Evolutionary conservation across 2,888 invertebrate genomes (phyloP), one percentile per base, ranked within the genome.

Genomic region (Cristatella mucedo): DNA sequence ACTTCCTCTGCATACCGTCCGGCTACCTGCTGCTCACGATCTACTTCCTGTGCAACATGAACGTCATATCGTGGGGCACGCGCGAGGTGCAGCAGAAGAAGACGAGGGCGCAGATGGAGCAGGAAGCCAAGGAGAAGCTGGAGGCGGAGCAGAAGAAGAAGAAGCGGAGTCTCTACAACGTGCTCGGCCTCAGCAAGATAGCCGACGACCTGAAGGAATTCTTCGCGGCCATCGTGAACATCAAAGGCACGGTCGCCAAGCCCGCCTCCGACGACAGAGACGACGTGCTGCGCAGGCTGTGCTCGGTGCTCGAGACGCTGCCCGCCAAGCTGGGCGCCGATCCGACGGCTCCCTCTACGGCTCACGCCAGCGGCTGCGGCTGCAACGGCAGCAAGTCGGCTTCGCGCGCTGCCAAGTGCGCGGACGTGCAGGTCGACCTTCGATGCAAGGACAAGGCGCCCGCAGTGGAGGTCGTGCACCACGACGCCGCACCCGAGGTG

Each of bases 31-130:
- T 91, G 57, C 72, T 91, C 41, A 80, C 86, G 44, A 79, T 91
- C 41, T 91, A 84, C 62, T 84, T 87, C 1, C 70, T 89, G 15
- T 86, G 86, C 62, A 91, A 91, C 61, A 73, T 91, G 68, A 85
- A 91, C 63, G 82, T 85, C 58, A 82, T 91, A 2, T 78, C 81
- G 1, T 91, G 91, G 91, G 91, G 91, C 3, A 91, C 89, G 0
- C 71, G 91, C 44, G 91, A 89, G 63, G 77, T 71, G 7, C 62
- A 58, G 5, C 61, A 60, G 41, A 70, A 66, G 54, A 37, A 55
- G 39, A 53, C 55, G 2, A 50, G 54, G 9, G 54, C 56, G 41
- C 53, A 58, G 45, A 44, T 85, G 82, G 68, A 77, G 79, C 64
- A 83, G 80, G 59, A 78, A 76, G 36, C 78, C 78, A 2, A 83